Evolutionary conservation across 2,113 vertebrate genomes (phyloP).

Genomic region (Geococcyx californianus): DNA sequence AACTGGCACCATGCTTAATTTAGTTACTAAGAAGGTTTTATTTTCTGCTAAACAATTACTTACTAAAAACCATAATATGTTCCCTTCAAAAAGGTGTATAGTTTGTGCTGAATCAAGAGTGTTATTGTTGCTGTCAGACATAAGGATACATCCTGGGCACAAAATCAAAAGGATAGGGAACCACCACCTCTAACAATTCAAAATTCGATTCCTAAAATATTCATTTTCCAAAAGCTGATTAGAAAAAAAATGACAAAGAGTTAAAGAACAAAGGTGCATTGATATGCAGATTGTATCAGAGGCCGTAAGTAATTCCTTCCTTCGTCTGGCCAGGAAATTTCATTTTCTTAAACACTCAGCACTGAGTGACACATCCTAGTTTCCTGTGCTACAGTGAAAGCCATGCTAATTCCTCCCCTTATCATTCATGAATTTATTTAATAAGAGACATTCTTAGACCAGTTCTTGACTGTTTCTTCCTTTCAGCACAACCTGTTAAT

Average conservation of each 20-base stretch:
- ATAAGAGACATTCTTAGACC: neutral
- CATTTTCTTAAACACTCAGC: neutral
- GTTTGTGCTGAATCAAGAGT: neutral
- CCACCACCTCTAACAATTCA: neutral
- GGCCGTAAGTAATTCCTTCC: neutral
- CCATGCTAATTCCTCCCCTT: neutral
- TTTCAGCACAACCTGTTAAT: neutral
- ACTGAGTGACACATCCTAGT: neutral
- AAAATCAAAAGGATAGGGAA: neutral
- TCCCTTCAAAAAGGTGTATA: neutral
- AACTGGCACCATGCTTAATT: neutral
- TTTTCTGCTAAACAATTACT: neutral
- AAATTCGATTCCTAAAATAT: neutral
- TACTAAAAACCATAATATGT: neutral
- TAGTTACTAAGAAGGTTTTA: slow-evolving; percentile 10
- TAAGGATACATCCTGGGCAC: neutral
- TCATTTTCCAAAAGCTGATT: neutral
- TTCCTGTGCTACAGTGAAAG: neutral
- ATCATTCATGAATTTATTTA: neutral
- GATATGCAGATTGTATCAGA: neutral
- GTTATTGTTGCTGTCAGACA: neutral
- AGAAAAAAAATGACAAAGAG: neutral
- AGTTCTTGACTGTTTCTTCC: neutral
- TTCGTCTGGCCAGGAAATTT: neutral
- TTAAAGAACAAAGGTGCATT: neutral